phyloP scores from a whole-genome alignment of 2,888 invertebrate genomes.

The Quadroppia sp. region DNA sequence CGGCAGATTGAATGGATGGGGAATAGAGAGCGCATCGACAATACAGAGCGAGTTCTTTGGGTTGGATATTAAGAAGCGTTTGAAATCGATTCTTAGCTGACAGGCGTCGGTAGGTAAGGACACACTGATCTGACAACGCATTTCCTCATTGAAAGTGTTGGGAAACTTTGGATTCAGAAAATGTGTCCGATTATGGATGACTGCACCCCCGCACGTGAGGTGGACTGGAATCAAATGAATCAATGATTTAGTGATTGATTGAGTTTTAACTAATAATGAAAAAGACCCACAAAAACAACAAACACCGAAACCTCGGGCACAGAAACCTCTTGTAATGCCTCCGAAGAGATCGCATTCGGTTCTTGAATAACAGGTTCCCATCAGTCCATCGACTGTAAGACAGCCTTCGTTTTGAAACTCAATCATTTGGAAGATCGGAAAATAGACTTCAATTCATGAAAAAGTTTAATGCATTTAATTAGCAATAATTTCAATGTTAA shows the following conservation, averaged over 20 bases:
- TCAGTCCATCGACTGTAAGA: slow-evolving; percentile 8
- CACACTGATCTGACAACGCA: slow-evolving; percentile 12
- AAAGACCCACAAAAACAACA: slow-evolving; percentile 39
- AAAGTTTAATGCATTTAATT: too few relatives aligned
- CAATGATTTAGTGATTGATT: too few relatives aligned
- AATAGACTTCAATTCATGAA: slow-evolving; percentile 30
- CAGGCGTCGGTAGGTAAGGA: neutral
- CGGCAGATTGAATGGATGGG: slow-evolving; percentile 6
- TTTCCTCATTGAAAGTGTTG: neutral
- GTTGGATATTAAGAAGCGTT: neutral
- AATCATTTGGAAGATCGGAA: slow-evolving; percentile 36
- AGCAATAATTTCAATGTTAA: too few relatives aligned
- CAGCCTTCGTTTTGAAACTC: slow-evolving; percentile 32
- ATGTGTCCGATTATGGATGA: neutral
- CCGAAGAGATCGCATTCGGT: slow-evolving; percentile 23
- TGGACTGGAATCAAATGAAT: neutral
- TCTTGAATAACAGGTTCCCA: slow-evolving; percentile 29
- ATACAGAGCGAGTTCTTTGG: slow-evolving; percentile 6
- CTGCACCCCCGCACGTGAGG: neutral
- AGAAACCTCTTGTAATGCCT: slow-evolving; percentile 13
- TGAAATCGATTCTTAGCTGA: slow-evolving; percentile 16
- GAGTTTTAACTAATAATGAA: too few relatives aligned
- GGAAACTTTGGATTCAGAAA: slow-evolving; percentile 25
- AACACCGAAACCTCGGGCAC: slow-evolving; percentile 34
- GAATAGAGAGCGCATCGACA: slow-evolving; percentile 9